Evolutionary conservation across 1,140 invertebrate species (phyloP), one percentile per base, ranked within the genome.

Genomic region (Drosophila ercepeae): DNA sequence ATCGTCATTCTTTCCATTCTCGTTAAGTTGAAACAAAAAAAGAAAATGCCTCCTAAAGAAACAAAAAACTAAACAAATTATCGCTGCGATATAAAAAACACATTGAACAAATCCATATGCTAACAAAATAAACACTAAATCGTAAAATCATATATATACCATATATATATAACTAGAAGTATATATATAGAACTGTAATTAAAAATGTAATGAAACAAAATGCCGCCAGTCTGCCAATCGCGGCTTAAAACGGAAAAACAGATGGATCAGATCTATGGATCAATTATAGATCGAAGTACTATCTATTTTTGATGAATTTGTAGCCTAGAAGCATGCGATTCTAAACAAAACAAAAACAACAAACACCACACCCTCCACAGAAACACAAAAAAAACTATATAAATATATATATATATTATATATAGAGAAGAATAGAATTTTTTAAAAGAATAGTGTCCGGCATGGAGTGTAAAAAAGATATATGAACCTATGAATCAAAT

Each of bases 51-150:
- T 54, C 52, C 73, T 52, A 55, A 53, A 13, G 4, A 16, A 32
- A 27, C 51, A 32, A 13, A 16, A 19, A 72, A 51, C 21, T 58
- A 57, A 48, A 69, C 60, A 69, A 78, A 83, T 86, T 84, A 84
- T 84, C 79, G 79, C 81, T 86, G 79, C 79, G 79, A 84, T 86
- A 82, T 82, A 88, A 88, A 86, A 79, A 27, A 59, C 51, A 63
- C 51, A 65, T 58, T 74, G 59, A 78, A 84, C 79, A 58, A 83
- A 75, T 78, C 75, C 36, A 83, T 70, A 65, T 46, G 53, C 65
- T 60, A 41, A 46, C 60, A 74, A 45, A 51, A 54, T 19, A 45
- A 54, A 21, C 45, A 58, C 29, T 11, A 32, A n/a, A 32, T 9
- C 29, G 2, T 21, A 44, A 49, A 74, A 63, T 41, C 46, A 25